Evolutionary conservation across 2,888 invertebrate species (phyloP).

Genomic region (Tetranychus truncatus): DNA sequence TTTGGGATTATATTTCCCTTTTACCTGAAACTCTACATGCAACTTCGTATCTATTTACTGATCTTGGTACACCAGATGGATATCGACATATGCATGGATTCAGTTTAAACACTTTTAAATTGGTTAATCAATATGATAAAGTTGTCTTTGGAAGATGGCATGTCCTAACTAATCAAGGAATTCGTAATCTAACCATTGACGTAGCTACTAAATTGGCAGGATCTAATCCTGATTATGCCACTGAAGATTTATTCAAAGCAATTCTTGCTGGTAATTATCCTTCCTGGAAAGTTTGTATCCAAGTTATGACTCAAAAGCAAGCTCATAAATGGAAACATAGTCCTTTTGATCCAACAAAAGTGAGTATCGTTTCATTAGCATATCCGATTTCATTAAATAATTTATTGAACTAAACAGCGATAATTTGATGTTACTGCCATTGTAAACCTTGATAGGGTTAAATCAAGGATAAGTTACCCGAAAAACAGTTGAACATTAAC

Average conservation of each 20-base stretch:
- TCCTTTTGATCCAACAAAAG: conserved; percentile 81
- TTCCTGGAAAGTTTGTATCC: conserved; percentile 57
- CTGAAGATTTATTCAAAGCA: conserved; percentile 50
- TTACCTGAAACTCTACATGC: conserved; percentile 76
- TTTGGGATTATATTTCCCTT: conserved; percentile 82
- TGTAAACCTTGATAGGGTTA: too few relatives aligned
- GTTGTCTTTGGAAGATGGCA: conserved; percentile 79
- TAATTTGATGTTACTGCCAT: too few relatives aligned
- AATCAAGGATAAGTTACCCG: too few relatives aligned
- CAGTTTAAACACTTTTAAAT: conserved; percentile 79
- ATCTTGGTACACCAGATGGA: conserved; percentile 83
- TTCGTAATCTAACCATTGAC: conserved; percentile 53
- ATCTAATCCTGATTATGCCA: conserved; percentile 14
- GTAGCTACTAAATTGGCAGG: conserved; percentile 49
- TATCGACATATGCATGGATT: conserved; percentile 85
- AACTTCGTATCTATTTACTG: conserved; percentile 61
- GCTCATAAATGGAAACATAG: conserved; percentile 61
- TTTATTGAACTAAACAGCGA: neutral
- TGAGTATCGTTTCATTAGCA: neutral
- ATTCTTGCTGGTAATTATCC: conserved; percentile 47
- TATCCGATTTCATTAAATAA: neutral
- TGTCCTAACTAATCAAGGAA: conserved; percentile 59
- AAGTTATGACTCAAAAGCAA: conserved; percentile 68
- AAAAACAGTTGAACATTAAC: too few relatives aligned
- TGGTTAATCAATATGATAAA: conserved; percentile 53